Base-by-base conservation (phyloP, 1,140 invertebrate species). In the Neotoxoptera formosana region DNA sequence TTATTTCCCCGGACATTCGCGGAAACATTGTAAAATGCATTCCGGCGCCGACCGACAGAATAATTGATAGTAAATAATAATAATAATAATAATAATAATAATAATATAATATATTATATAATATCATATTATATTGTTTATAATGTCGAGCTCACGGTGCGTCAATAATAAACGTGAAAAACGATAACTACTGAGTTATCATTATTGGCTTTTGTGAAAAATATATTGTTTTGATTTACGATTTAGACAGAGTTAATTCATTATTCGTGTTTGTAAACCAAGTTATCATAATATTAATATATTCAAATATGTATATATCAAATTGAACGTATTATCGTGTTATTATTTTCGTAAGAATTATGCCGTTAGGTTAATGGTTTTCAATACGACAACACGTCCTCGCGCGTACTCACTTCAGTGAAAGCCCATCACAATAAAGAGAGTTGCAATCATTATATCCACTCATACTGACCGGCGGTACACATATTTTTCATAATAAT, bases 11-110 rank as follows among this genome's bases (percentile, higher is more conserved):
- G 45, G 60, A 76, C 60, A 76, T 76, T 76, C 60, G n/a, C 14
- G n/a, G 60, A 76, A 67, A 76, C 60, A 76, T n/a, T 17, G 60
- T 76, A 76, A 76, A 76, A 76, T 76, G 60, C 60, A 76, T 76
- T 53, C 51, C 51, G 21, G 51, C 21, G 51, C 51, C 51, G 21
- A 76, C n/a, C 30, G 14, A n/a, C 3, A 17, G 0, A n/a, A 67
- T 67, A 67, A 67, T 34, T 34, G 60, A 76, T 76, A 76, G 17
- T 76, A 76, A 76, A 76, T 76, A 76, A n/a, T 76, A 30, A 76
- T 76, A 17, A n/a, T n/a, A n/a, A n/a, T n/a, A n/a, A n/a, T n/a
- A n/a, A n/a, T n/a, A n/a, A n/a, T n/a, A n/a, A n/a, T n/a, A n/a
- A n/a, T n/a, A n/a, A n/a, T n/a, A n/a, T n/a, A n/a, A 76, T 67